These are phyloP conservation scores for Pachyseris speciosa DNA, from an alignment of 64 coral and sea anemone genomes.

Conservation along the genomic window DNA sequence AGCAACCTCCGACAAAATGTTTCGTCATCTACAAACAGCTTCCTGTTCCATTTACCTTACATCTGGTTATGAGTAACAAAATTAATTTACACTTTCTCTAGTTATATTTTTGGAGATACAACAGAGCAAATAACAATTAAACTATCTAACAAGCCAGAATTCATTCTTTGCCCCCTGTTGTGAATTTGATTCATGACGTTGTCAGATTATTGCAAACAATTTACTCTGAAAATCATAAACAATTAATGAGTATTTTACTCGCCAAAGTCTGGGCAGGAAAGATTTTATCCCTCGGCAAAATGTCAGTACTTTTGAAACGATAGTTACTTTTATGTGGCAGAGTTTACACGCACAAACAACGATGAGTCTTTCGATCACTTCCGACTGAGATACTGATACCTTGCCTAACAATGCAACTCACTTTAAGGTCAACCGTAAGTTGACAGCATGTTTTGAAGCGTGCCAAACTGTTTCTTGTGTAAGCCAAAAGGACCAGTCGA, in stretches of 20 bases:
- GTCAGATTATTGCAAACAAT: background rate
- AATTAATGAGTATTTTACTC: conserved; percentile 3
- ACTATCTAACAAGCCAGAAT: background rate
- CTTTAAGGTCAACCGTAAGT: too few species aligned
- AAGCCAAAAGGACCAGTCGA: background rate
- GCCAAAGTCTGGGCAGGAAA: background rate
- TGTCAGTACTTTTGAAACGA: background rate
- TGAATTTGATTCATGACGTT: background rate
- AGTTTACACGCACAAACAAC: too few species aligned
- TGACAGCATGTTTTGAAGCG: too few species aligned
- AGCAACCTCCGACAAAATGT: too few species aligned
- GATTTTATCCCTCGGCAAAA: background rate
- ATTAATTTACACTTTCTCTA: background rate
- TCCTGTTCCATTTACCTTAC: too few species aligned
- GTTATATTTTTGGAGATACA: background rate
- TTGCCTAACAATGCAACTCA: background rate
- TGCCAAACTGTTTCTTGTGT: background rate
- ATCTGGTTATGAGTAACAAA: too few species aligned
- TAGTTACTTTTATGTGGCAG: background rate
- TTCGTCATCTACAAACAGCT: too few species aligned
- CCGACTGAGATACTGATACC: background rate
- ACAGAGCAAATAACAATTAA: background rate
- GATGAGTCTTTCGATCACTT: too few species aligned
- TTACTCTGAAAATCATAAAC: conserved; percentile 9
- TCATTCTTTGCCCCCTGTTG: background rate